Base-by-base conservation (phyloP, 1,140 invertebrate species). In the Drosophila azteca region DNA sequence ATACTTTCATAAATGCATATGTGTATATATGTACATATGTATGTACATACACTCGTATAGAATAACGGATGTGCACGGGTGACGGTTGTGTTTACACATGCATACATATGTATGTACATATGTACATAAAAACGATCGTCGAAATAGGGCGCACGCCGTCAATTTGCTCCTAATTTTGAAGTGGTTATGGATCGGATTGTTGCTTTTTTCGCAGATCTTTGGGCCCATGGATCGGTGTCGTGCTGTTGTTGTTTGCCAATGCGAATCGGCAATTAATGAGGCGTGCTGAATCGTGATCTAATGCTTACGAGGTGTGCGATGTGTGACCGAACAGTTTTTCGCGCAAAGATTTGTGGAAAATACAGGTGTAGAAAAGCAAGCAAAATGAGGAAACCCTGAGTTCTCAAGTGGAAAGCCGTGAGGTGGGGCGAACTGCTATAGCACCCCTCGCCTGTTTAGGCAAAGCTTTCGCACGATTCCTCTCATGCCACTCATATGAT, bases 401-500 rank as follows among this genome's bases (percentile, higher is more conserved):
- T 9, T 31, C 29, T 31, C 0, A 9, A 11, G 4, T 3, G 9
- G 31, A 35, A 35, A 35, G 11, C 31, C 9, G 1, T 13, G 2
- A 2, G 0, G 2, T 24, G 6, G 0, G 0, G 9, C 6, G 31
- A 68, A 68, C 63, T 69, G 2, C 7, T 43, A 9, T 20, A 49
- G 11, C 44, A 3, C 13, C 66, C 48, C 66, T 67, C 71, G 60
- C 41, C 31, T 9, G 31, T 20, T 6, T 29, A 17, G n/a, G 11
- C 22, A 50, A 35, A 35, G 31, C 31, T 35, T 35, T 35, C 31
- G 52, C 67, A 72, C 66, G 66, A 61, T 72, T 71, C 39, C 22
- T 22, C 2, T 13, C 49, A 35, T 13, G 20, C 44, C 24, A 52
- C 76, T 84, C 77, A 83, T 80, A 83, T 83, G 80, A 83, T 55